Percentiles rank a stretch among this genome's conserved stretches.
These are phyloP conservation scores for Aphodius granarius DNA, from an alignment of 2,888 invertebrate genomes.

Conservation along the genomic window DNA sequence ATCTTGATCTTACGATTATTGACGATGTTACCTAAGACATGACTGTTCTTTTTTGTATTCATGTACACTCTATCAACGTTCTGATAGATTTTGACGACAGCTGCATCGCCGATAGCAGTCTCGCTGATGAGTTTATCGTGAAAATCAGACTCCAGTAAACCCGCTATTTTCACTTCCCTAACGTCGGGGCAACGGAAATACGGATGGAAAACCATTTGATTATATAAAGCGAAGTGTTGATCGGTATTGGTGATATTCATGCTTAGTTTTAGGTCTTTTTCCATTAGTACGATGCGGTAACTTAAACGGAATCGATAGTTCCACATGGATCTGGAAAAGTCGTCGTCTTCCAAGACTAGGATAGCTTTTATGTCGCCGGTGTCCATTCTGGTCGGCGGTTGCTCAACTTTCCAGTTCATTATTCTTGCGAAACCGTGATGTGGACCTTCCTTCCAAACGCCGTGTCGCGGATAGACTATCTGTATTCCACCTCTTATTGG, in stretches of 20 bases:
- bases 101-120: background rate
- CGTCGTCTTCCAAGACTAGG: slow-evolving; percentile 23
- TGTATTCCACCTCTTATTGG: slow-evolving; percentile 35
- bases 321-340: slow-evolving; percentile 33
- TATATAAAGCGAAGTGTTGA: slow-evolving; percentile 14
- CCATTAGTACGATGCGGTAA: slow-evolving; percentile 29
- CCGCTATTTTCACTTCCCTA: slow-evolving; percentile 11
- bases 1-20: slow-evolving; percentile 16
- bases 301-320: slow-evolving; percentile 29
- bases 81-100: background rate
- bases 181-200: slow-evolving; percentile 23
- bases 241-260: slow-evolving; percentile 16
- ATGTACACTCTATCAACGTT: slow-evolving; percentile 13
- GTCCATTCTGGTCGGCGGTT: slow-evolving; percentile 27
- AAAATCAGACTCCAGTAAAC: background rate
- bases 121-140: background rate
- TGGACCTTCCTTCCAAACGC: slow-evolving; percentile 34
- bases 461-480: slow-evolving; percentile 35
- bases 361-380: slow-evolving; percentile 28
- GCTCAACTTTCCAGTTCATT: slow-evolving; percentile 32
- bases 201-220: slow-evolving; percentile 12
- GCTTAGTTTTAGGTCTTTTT: slow-evolving; percentile 23
- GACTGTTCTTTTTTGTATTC: slow-evolving; percentile 8
- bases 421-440: slow-evolving; percentile 36
- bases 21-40: slow-evolving; percentile 16